Base-by-base conservation (phyloP, 1,140 invertebrate genomes). In the Brachionus rotundiformis region DNA sequence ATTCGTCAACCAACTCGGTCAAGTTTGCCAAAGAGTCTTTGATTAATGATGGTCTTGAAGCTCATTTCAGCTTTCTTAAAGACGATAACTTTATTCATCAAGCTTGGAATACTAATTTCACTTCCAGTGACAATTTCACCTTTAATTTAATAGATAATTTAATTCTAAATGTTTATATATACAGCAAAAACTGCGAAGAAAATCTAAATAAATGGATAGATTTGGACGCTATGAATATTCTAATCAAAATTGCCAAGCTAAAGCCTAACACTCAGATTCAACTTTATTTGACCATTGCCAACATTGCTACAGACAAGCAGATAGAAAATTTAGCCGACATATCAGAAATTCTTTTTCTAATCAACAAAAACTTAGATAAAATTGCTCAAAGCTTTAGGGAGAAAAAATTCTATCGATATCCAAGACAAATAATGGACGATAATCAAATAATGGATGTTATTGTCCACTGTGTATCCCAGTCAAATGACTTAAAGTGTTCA, bases 261-360 rank as follows among this genome's bases (percentile, higher is more conserved):
- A 47, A 41, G 41, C 39, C 19, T 8, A 23, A 23, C 8, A 41
- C 10, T 11, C 11, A 73, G 23, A 23, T 73, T 1, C n/a, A 73
- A 27, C 36, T 41, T 0, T 79, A 59, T 29, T 11, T 54, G 36
- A 31, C 47, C 5, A 33, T 79, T 16, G 33, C 47, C 8, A 59
- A 54, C 19, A 59, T 79, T 31, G 47, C 54, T 4, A 59, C 19
- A 11, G 76, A 79, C 16, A 79, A 63, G 25, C 47, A 79, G 59
- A 54, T 79, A 0, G 59, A 79, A 54, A 25, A 59, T 23, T 16
- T 79, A 0, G 16, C 47, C 33, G 76, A 79, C 8, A 79, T 63
- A 10, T 47, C 31, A 25, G 47, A 39, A 3, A 79, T 79, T 16
- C 6, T 79, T 1, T n/a, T 8, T n/a, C 13, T 27, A 13, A 54